phyloP scores from a whole-genome alignment of 2,113 vertebrate genomes.

The Catharus minimus region DNA sequence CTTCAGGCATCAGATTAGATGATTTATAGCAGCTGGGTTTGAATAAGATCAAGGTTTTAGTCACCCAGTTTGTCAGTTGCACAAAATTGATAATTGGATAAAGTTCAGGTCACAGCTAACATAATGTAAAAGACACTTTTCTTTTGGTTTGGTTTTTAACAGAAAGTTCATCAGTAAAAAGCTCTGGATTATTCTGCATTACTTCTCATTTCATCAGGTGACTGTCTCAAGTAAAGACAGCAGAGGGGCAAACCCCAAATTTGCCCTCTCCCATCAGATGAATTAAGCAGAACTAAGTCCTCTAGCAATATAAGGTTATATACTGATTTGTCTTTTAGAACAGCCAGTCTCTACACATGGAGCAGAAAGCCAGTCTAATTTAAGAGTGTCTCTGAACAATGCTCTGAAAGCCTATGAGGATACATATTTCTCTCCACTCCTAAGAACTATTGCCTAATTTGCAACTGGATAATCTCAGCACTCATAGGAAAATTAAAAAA shows the following conservation, averaged over 20 bases:
- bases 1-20: background rate
- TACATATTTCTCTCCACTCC: background rate
- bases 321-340: background rate
- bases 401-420: background rate
- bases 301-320: background rate
- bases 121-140: background rate
- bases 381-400: background rate
- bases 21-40: background rate
- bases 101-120: background rate
- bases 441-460: background rate
- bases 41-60: background rate
- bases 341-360: background rate
- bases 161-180: background rate
- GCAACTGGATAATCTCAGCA: background rate
- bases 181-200: background rate
- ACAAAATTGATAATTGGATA: background rate
- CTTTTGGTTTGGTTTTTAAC: background rate
- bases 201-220: background rate
- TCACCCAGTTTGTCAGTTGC: background rate
- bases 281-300: background rate
- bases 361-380: background rate
- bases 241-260: background rate
- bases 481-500: background rate
- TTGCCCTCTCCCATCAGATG: background rate
- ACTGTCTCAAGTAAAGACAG: background rate